phyloP scores from a whole-genome alignment of 2,797 vertebrate genomes.

The Alca torda region DNA sequence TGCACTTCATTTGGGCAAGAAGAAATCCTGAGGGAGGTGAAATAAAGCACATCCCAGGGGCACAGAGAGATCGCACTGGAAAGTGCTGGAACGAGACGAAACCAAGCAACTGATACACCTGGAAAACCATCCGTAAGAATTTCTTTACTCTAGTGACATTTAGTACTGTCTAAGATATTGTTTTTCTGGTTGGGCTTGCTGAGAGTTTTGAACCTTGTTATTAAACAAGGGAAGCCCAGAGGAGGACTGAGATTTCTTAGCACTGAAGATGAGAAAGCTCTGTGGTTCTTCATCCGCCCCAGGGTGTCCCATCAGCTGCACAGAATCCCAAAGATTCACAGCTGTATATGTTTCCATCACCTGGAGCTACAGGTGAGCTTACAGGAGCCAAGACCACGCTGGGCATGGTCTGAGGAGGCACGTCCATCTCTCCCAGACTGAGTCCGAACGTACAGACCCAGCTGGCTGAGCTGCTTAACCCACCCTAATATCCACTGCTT shows the following conservation, averaged over 20 bases:
- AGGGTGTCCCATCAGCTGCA: neutral
- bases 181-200: neutral
- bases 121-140: neutral
- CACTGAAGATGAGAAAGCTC: neutral
- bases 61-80: neutral
- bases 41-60: neutral
- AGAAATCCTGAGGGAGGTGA: neutral
- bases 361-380: neutral
- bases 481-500: neutral
- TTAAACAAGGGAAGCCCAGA: neutral
- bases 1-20: neutral
- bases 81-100: neutral
- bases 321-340: neutral
- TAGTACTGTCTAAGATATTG: neutral
- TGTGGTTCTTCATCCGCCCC: neutral
- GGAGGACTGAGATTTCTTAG: neutral
- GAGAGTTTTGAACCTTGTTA: neutral
- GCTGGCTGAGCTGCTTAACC: neutral
- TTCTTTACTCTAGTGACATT: neutral
- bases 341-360: neutral
- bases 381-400: neutral
- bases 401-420: neutral
- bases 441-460: neutral
- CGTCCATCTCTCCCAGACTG: neutral
- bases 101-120: neutral